A percentile compares a stretch with the other conserved stretches of the same genome.
Evolutionary conservation across 2,888 invertebrate genomes (phyloP).

Genomic region (Hirtodrosophila histrioides): DNA sequence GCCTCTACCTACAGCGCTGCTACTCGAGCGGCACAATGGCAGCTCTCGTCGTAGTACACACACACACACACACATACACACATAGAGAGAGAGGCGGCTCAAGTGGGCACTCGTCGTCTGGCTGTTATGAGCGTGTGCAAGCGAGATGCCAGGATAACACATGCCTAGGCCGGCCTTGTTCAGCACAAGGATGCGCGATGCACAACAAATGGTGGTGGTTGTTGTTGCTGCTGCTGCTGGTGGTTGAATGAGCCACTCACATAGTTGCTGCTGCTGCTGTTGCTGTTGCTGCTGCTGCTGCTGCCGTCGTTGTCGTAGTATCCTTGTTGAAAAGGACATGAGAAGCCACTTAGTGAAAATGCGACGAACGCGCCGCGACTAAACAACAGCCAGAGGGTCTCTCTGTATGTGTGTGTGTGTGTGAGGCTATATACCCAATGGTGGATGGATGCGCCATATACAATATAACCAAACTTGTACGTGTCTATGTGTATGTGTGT

Average conservation of each 20-base stretch:
- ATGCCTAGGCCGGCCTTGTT: conserved; percentile 42
- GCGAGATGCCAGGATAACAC: conserved; percentile 48
- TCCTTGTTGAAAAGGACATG: conserved; percentile 83
- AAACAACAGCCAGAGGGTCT: conserved; percentile 71
- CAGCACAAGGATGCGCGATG: conserved; percentile 43
- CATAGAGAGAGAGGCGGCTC: conserved; percentile 54
- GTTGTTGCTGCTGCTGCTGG: conserved; percentile 47
- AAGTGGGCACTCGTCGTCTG: conserved; percentile 72
- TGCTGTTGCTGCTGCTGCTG: conserved; percentile 26
- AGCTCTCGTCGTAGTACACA: conserved; percentile 30
- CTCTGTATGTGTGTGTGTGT: conserved; percentile 41
- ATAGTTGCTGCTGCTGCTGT: conserved; percentile 41
- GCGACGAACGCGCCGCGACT: conserved; percentile 58
- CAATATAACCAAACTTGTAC: conserved; percentile 30
- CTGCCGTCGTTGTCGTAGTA: conserved; percentile 41
- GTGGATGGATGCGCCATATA: conserved; percentile 73
- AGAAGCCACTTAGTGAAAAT: conserved; percentile 84
- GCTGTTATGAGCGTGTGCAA: conserved; percentile 25
- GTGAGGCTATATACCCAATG: conserved; percentile 65
- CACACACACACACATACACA: conserved; percentile 21
- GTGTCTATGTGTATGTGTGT: conserved; percentile 18
- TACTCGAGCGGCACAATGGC: conserved; percentile 64
- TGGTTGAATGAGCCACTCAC: conserved; percentile 77
- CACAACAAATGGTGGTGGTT: conserved; percentile 61
- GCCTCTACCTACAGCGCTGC: conserved; percentile 33